Percentiles rank a stretch among this genome's conserved stretches.
These are phyloP conservation scores for Epizoanthus illoricatus DNA, from an alignment of 92 coral and sea anemone genomes.

Conservation along the genomic window DNA sequence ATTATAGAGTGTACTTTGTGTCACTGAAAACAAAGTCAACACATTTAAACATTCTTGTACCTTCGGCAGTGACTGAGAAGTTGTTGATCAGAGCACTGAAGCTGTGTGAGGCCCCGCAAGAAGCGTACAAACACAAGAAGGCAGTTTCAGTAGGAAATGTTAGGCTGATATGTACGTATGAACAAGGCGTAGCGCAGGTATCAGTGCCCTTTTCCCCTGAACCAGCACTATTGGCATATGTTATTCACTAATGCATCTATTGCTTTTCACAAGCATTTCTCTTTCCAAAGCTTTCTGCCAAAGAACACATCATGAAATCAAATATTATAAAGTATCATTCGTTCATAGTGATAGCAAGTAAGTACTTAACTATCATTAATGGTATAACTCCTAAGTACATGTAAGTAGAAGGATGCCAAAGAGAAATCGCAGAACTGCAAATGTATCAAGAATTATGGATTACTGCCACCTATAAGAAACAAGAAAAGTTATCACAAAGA, in stretches of 20 bases:
- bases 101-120: conserved; percentile 31
- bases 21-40: conserved; percentile 31
- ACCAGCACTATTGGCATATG: not conserved
- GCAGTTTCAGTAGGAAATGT: conserved; percentile 72
- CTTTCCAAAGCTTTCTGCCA: conserved; percentile 30
- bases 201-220: not conserved
- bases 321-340: not conserved
- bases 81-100: conserved; percentile 43
- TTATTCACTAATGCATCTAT: conserved; percentile 8
- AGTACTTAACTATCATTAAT: not conserved
- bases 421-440: not conserved
- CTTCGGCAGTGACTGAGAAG: conserved; percentile 46
- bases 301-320: conserved; percentile 22
- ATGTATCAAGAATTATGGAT: not conserved
- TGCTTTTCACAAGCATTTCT: conserved; percentile 5
- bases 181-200: conserved; percentile 36
- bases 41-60: conserved; percentile 38
- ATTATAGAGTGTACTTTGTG: conserved; percentile 12
- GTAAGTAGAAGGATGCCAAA: conserved; percentile 14
- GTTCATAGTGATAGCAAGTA: conserved; percentile 21
- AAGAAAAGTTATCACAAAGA: no score
- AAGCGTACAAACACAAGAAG: conserved; percentile 44
- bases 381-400: not conserved
- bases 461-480: no score
- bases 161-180: conserved; percentile 80